Conservation (phyloP, 2,113 vertebrate species). For the Machaerirhynchus nigripectus region DNA sequence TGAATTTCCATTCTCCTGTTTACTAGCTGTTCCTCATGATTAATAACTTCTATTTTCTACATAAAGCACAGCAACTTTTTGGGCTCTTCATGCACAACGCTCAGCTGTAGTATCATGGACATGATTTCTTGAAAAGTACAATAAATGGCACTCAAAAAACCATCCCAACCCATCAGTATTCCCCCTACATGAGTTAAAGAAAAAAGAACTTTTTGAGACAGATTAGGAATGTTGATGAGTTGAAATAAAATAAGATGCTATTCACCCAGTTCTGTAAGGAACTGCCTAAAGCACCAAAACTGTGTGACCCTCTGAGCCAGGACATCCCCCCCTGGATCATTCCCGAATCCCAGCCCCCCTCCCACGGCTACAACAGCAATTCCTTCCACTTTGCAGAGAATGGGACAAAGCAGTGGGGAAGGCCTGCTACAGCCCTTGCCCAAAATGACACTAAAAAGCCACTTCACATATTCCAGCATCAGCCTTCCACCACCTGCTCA, state of each 20-base stretch:
- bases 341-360: neutral
- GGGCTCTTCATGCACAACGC: neutral
- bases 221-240: neutral
- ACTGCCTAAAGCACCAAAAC: neutral
- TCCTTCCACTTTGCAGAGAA: neutral
- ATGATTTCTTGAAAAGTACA: neutral
- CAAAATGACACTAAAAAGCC: neutral
- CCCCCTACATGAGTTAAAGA: neutral
- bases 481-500: neutral
- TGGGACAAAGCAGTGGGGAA: neutral
- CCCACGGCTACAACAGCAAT: neutral
- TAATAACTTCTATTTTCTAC: neutral
- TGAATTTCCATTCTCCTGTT: neutral
- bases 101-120: neutral
- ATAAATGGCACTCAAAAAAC: neutral
- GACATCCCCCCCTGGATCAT: neutral
- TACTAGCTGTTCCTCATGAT: neutral
- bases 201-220: neutral
- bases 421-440: no score
- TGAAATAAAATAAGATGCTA: neutral
- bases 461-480: neutral
- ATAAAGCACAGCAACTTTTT: neutral
- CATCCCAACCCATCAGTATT: neutral
- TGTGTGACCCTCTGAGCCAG: fast-evolving
- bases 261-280: neutral